Evolutionary conservation across 2,113 vertebrate genomes (phyloP).

Genomic region (Myrmophylax atrothorax): DNA sequence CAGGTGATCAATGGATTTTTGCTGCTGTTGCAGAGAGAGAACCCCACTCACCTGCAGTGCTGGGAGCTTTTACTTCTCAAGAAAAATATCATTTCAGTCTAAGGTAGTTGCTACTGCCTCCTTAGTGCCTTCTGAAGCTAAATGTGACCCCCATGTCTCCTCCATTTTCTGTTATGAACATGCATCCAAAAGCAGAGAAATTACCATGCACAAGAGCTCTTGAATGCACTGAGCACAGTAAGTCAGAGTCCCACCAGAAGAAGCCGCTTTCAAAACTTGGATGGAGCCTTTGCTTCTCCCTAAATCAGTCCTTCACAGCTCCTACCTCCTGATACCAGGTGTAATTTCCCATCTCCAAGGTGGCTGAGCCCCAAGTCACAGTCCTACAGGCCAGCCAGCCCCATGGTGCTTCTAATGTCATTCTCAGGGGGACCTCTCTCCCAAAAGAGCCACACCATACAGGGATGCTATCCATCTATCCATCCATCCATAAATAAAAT

Average conservation of each 20-base stretch:
- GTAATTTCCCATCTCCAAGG: not conserved
- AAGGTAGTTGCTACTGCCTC: not conserved
- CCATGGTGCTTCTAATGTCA: not conserved
- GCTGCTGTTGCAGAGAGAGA: not conserved
- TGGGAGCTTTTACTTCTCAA: not conserved
- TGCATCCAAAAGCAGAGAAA: not conserved
- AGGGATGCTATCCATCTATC: not conserved
- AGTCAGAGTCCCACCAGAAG: not conserved
- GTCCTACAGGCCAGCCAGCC: not conserved
- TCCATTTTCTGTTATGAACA: not conserved
- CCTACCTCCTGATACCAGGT: not conserved
- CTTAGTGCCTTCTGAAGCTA: not conserved
- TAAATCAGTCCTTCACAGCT: not conserved
- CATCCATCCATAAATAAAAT: not conserved
- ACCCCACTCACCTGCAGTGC: not conserved
- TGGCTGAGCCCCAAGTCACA: not conserved
- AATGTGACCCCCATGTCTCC: not conserved
- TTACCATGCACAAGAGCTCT: not conserved
- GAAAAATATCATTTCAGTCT: not conserved
- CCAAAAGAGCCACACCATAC: fast-evolving
- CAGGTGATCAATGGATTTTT: not conserved
- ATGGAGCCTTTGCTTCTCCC: not conserved
- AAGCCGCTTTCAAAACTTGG: not conserved
- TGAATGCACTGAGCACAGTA: not conserved
- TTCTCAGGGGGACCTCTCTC: not conserved